phyloP scores from a whole-genome alignment of 2,797 vertebrate genomes.

The Spizella passerina region DNA sequence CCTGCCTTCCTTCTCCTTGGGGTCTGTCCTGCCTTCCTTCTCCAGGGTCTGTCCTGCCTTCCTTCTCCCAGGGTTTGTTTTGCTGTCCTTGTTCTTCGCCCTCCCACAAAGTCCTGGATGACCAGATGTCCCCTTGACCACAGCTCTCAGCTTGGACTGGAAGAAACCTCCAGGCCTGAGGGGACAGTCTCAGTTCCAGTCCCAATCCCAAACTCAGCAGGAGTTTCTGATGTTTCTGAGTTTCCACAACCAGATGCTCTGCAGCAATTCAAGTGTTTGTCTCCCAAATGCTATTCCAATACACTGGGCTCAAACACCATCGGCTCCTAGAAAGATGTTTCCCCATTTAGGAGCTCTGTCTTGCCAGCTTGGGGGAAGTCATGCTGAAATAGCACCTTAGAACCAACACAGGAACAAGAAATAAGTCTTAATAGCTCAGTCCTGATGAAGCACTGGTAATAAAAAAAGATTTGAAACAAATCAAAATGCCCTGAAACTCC shows the following conservation, averaged over 20 bases:
- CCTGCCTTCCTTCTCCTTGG: no score
- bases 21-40: no score
- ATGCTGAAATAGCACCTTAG: fast-evolving
- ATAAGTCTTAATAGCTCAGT: not conserved
- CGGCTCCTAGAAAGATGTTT: not conserved
- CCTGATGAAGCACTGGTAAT: not conserved
- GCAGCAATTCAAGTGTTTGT: not conserved
- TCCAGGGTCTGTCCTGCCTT: no score
- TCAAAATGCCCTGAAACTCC: not conserved
- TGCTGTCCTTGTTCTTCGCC: not conserved
- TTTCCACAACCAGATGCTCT: not conserved
- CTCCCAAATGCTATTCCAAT: not conserved
- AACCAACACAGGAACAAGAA: not conserved
- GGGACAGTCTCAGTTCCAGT: not conserved
- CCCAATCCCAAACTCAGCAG: not conserved
- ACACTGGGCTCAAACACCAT: not conserved
- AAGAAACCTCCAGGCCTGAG: not conserved
- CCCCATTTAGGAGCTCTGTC: not conserved
- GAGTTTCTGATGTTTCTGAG: not conserved
- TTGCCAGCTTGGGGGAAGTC: not conserved
- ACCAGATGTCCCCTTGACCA: fast-evolving
- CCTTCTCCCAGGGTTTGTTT: not conserved
- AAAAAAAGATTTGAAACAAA: not conserved
- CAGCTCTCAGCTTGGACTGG: not conserved
- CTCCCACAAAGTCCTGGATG: not conserved